Evolutionary conservation across 1,140 invertebrate species (phyloP).

Genomic region (Eueides isabella): DNA sequence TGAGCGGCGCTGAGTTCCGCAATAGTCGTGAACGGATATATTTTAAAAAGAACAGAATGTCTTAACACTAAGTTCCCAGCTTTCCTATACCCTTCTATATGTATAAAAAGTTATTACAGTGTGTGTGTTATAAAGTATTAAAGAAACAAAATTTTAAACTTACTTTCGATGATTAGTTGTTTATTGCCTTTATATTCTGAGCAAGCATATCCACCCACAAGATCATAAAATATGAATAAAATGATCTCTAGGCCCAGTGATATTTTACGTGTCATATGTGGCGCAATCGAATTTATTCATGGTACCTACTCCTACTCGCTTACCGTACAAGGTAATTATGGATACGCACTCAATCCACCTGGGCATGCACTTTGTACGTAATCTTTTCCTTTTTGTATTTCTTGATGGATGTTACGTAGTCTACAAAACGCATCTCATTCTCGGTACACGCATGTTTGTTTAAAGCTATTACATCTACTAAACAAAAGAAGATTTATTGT

Average conservation of each 20-base stretch:
- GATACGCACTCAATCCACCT: slow-evolving; percentile 12
- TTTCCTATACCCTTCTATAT: too few species aligned
- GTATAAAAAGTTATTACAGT: background rate
- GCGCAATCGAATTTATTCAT: slow-evolving; percentile 24
- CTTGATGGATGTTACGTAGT: slow-evolving; percentile 35
- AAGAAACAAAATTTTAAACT: background rate
- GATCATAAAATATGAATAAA: slow-evolving; percentile 23
- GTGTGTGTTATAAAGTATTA: too few species aligned
- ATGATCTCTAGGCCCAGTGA: slow-evolving; percentile 15
- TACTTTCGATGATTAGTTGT: background rate
- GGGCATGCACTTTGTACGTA: slow-evolving; percentile 11
- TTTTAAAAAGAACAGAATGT: too few species aligned
- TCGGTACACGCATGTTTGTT: slow-evolving; percentile 57
- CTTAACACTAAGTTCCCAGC: too few species aligned
- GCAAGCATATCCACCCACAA: slow-evolving; percentile 14
- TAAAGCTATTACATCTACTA: slow-evolving; percentile 59
- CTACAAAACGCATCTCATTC: slow-evolving; percentile 47
- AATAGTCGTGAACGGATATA: too few species aligned
- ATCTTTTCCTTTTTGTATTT: slow-evolving; percentile 31
- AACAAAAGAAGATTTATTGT: slow-evolving; percentile 73
- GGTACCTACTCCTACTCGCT: slow-evolving; percentile 26
- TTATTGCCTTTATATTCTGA: background rate
- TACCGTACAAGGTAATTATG: slow-evolving; percentile 28
- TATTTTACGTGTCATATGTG: slow-evolving; percentile 25
- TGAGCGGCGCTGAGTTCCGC: too few species aligned